Conservation (phyloP, 2,113 vertebrate genomes). For the Nymphicus hollandicus region DNA sequence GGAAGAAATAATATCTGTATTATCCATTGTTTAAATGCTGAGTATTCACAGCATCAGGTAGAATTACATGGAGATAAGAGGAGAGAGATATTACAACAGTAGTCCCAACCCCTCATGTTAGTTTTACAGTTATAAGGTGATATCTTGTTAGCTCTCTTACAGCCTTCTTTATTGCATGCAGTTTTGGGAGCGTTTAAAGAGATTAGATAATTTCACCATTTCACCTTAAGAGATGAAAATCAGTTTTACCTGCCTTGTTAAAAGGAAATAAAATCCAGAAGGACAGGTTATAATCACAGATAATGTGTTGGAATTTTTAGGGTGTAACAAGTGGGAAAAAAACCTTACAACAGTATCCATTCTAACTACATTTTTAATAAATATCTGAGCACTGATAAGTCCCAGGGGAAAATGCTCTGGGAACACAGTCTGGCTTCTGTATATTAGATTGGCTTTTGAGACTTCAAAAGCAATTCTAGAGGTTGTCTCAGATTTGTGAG, state of each 20-base stretch:
- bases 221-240: neutral
- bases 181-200: neutral
- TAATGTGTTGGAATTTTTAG: neutral
- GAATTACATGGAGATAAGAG: neutral
- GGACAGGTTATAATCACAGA: neutral
- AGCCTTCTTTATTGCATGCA: neutral
- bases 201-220: neutral
- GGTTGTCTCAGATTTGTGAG: neutral
- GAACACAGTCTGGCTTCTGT: neutral
- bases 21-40: neutral
- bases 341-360: neutral
- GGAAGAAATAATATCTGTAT: neutral
- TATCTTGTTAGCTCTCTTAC: neutral
- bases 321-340: neutral
- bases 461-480: neutral
- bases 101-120: neutral
- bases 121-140: neutral
- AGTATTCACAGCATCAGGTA: neutral
- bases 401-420: neutral
- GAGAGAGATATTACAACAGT: neutral
- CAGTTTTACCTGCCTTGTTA: neutral
- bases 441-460: neutral
- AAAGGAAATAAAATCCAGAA: neutral
- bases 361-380: neutral
- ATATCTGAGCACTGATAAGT: neutral